These are phyloP conservation scores for Dasysyrphus tricinctus DNA, from an alignment of 2,888 invertebrate genomes.

Conservation along the genomic window DNA sequence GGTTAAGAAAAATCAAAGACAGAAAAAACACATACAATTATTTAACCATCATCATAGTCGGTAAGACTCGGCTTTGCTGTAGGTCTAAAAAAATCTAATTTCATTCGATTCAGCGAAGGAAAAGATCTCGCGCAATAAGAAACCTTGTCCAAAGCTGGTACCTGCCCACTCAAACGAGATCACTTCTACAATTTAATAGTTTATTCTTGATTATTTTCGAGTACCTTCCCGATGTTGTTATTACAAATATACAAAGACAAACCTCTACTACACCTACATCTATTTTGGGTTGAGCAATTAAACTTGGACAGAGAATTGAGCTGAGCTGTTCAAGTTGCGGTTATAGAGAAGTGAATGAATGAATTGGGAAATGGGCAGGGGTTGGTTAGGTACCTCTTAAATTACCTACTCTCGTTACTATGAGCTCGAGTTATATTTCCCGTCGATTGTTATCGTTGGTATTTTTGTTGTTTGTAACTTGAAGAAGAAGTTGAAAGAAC, in stretches of 20 bases:
- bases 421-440: neutral
- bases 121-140: constrained; percentile 53
- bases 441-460: constrained; percentile 24
- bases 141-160: constrained; percentile 51
- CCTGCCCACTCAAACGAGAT: constrained; percentile 62
- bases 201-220: constrained; percentile 50
- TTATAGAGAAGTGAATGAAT: neutral
- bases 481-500: constrained; percentile 1
- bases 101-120: constrained; percentile 57
- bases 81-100: constrained; percentile 46
- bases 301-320: neutral
- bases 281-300: constrained; percentile 25
- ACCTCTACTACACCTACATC: neutral
- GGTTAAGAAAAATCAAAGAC: neutral
- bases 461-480: constrained; percentile 7
- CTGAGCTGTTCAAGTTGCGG: neutral
- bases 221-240: constrained; percentile 29
- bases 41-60: constrained; percentile 35
- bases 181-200: constrained; percentile 43
- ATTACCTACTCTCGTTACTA: constrained; percentile 21
- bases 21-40: neutral
- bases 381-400: constrained; percentile 1
- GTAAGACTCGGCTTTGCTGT: constrained; percentile 33
- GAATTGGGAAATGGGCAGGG: constrained; percentile 19
- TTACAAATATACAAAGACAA: neutral